A percentile compares a stretch with the other conserved stretches of the same genome.
Conservation (phyloP, 2,113 vertebrate genomes). For the Ageneiosus marmoratus region DNA sequence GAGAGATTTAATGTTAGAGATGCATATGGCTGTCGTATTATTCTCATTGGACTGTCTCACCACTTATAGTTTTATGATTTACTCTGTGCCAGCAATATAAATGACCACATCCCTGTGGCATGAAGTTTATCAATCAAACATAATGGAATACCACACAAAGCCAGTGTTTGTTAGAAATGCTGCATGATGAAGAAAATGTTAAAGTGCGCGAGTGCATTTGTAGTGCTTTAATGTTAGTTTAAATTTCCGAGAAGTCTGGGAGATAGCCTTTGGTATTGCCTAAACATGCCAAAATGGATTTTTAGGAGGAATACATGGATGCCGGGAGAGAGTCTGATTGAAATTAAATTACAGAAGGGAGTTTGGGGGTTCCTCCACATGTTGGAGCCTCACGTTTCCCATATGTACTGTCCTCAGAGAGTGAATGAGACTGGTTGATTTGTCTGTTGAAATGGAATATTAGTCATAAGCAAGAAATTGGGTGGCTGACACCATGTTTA, state of each 20-base stretch:
- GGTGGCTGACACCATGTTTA: background rate
- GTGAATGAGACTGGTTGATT: slow-evolving; percentile 17
- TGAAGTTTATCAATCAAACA: slow-evolving; percentile 41
- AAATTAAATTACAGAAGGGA: slow-evolving; percentile 49
- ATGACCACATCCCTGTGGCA: slow-evolving; percentile 36
- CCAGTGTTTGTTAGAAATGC: background rate
- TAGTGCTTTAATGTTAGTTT: slow-evolving; percentile 30
- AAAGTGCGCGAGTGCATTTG: slow-evolving; percentile 23
- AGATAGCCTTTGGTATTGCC: slow-evolving; percentile 33
- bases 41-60: slow-evolving; percentile 44
- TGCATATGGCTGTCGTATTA: slow-evolving; percentile 48
- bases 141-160: slow-evolving; percentile 8
- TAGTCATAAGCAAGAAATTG: slow-evolving; percentile 1
- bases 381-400: slow-evolving; percentile 1
- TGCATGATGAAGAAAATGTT: background rate
- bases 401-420: slow-evolving; percentile 8
- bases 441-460: slow-evolving; percentile 30
- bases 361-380: slow-evolving; percentile 36
- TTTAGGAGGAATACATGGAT: slow-evolving; percentile 15
- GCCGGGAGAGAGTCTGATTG: slow-evolving; percentile 44
- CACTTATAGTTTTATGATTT: slow-evolving; percentile 41
- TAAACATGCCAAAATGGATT: slow-evolving; percentile 31
- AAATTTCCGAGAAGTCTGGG: slow-evolving; percentile 10
- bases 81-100: slow-evolving; percentile 32
- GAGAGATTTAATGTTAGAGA: slow-evolving; percentile 45